Evolutionary conservation across 2,888 invertebrate species (phyloP).

Genomic region (Diplazon laetatorius): DNA sequence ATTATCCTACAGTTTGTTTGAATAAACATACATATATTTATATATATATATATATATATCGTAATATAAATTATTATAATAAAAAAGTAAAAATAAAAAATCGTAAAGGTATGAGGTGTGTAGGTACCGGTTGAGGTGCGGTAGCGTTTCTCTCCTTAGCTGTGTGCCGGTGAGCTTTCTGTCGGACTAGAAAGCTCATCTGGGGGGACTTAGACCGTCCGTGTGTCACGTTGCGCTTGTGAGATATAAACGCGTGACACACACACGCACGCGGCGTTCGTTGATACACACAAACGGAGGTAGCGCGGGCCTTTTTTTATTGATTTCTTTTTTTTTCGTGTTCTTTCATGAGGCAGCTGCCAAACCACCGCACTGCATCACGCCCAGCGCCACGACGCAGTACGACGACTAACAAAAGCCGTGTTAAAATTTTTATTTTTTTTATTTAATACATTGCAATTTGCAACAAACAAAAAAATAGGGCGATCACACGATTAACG

Average conservation of each 20-base stretch:
- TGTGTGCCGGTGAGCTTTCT: constrained; percentile 78
- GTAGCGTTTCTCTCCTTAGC: constrained; percentile 79
- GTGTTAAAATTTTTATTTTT: too few relatives aligned
- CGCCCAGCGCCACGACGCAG: constrained; percentile 81
- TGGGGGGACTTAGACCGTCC: constrained; percentile 77
- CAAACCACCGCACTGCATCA: constrained; percentile 82
- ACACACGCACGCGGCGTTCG: constrained; percentile 61
- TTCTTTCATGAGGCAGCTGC: constrained; percentile 75
- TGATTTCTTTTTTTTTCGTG: too few relatives aligned
- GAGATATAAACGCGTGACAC: constrained; percentile 59
- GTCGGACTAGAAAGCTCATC: constrained; percentile 78
- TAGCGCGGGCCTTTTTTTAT: too few relatives aligned
- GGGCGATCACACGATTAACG: background rate
- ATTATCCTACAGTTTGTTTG: constrained; percentile 18
- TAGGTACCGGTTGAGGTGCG: constrained; percentile 81
- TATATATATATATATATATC: constrained; percentile 40
- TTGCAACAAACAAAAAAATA: background rate
- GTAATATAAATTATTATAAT: constrained; percentile 48
- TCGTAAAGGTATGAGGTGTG: constrained; percentile 78
- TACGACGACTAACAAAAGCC: constrained; percentile 82
- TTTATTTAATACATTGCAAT: background rate
- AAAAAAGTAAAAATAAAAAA: constrained; percentile 67
- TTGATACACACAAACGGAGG: constrained; percentile 71
- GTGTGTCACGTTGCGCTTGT: constrained; percentile 65
- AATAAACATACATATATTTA: constrained; percentile 37